Evolutionary conservation across 2,888 invertebrate species (phyloP).

Genomic region (Cheiracanthium punctorium): DNA sequence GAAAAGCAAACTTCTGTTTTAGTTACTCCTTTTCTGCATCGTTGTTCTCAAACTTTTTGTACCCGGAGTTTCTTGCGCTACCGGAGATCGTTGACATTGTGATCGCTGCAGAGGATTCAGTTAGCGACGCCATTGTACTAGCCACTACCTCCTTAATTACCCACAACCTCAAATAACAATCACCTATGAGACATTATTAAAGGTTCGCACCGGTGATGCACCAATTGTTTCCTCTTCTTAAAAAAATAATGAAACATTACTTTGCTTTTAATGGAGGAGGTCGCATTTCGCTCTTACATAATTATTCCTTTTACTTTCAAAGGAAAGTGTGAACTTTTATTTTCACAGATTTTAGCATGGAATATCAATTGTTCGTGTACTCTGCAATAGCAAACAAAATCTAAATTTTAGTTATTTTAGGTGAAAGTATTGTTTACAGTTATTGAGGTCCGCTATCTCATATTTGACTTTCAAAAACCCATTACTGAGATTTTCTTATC

Average conservation of each 20-base stretch:
- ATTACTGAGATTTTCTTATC: too few species aligned
- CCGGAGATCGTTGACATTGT: conserved; percentile 60
- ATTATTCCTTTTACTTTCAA: background rate
- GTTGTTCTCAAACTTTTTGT: too few species aligned
- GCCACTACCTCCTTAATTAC: conserved; percentile 44
- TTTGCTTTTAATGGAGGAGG: background rate
- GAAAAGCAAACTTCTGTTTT: too few species aligned
- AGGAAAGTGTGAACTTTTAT: background rate
- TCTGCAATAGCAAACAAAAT: too few species aligned
- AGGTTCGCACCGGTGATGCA: conserved; percentile 25
- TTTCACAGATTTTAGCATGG: background rate
- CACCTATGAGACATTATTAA: conserved; percentile 25
- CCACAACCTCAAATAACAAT: conserved; percentile 32
- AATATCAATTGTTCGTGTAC: too few species aligned
- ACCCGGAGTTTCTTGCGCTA: too few species aligned
- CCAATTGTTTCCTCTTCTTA: conserved; percentile 36
- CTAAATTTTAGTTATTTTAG: too few species aligned
- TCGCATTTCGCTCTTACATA: background rate
- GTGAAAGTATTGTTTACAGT: too few species aligned
- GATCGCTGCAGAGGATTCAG: conserved; percentile 43
- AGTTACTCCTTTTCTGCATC: too few species aligned
- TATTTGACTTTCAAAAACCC: too few species aligned
- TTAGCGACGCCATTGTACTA: conserved; percentile 35
- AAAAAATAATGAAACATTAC: conserved; percentile 21
- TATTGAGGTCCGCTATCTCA: too few species aligned